These are phyloP conservation scores for Chascanopsetta lugubris DNA, from an alignment of 2,113 vertebrate genomes.

Conservation along the genomic window DNA sequence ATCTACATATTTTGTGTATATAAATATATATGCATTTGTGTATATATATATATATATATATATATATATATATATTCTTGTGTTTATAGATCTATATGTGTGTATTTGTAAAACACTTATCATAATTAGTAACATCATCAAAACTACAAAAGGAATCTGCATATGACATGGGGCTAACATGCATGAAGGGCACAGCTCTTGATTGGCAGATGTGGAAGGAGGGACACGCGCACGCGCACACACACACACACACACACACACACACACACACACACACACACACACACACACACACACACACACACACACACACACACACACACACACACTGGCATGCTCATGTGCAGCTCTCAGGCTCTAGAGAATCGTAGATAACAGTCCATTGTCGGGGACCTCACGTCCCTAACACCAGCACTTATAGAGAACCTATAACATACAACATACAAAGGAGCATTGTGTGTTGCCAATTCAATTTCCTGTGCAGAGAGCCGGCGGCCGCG, in stretches of 20 bases:
- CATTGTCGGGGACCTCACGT: conserved; percentile 34
- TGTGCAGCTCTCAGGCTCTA: conserved; percentile 26
- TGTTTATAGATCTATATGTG: too few species aligned
- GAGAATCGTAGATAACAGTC: conserved; percentile 25
- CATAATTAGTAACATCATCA: too few species aligned
- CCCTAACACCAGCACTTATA: conserved; percentile 1
- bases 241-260: conserved; percentile 4
- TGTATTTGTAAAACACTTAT: too few species aligned
- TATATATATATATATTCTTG: too few species aligned
- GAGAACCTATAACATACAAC: conserved; percentile 17
- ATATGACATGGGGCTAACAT: conserved; percentile 56
- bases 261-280: conserved; percentile 15
- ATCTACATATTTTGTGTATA: too few species aligned
- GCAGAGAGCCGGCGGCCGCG: too few species aligned
- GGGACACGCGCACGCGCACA: conserved; percentile 1
- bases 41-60: too few species aligned
- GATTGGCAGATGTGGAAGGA: conserved; percentile 60
- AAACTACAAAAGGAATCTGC: conserved; percentile 54
- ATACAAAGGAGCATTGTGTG: background rate
- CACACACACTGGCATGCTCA: conserved; percentile 17
- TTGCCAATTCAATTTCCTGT: conserved; percentile 44
- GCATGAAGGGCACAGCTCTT: conserved; percentile 66
- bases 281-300: background rate
- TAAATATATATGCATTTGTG: too few species aligned
- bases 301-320: background rate